Base-by-base conservation (phyloP, 2,113 vertebrate genomes). In the Corydoras sp. region DNA sequence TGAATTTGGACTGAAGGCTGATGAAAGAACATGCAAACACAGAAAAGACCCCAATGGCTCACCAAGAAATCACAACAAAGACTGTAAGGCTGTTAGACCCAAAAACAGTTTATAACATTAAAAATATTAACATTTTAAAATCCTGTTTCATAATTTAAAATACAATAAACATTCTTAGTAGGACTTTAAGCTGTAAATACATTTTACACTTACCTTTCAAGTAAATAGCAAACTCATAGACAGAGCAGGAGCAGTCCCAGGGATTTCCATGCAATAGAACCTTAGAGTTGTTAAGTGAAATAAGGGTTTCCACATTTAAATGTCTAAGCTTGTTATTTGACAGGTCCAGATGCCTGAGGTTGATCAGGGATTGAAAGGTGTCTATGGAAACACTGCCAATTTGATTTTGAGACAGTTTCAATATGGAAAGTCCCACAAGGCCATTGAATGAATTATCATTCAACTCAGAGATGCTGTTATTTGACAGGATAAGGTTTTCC, bases 201-300 rank as follows among this genome's bases (percentile, higher is more conserved):
- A 8, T 43, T 65, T 2, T 15, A 58, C 31, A 65, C 79, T 65
- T 64, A 89, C 89, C 90, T 86, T 72, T 85, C 0, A 92, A 49
- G 62, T 81, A 84, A 3, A 15, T 6, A 0, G 78, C 78, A 54
- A 87, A 88, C 73, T 86, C 81, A 0, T 77, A 55, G 3, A 83
- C 80, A 5, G 65, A 77, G 62, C 88, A 91, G 1, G 84, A 89
- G 30, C 89, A 91, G 72, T 82, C 65, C 90, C 91, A 92, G 0
- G 85, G 89, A 73, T 91, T 90, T 58, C 76, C 72, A 2, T 79
- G 49, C 3, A 91, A 78, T 35, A 50, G 43, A 56, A 88, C 58
- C 68, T 54, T 76, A 49, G 80, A 80, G 49, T 65, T 76, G 5
- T 43, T 49, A 8, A 87, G 35, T 4, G 77, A 76, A 24, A 11